Evolutionary conservation across 2,113 vertebrate genomes (phyloP), one percentile per base, ranked within the genome.

Genomic region (Forbesichthys agassizii): DNA sequence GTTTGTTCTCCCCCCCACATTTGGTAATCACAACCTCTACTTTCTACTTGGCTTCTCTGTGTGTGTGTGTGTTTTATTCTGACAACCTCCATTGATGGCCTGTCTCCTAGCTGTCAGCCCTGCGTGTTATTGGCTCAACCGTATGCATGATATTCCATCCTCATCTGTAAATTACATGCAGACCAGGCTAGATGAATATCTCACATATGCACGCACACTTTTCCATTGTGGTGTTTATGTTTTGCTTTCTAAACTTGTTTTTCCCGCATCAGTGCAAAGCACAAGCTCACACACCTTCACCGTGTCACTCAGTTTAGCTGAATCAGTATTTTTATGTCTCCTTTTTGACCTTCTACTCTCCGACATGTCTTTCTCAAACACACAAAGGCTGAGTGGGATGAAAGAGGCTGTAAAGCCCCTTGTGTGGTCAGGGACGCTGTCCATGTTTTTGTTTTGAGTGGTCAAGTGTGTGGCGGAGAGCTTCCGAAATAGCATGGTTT

Each of bases 71-170:
- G 8, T 33, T 74, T 74, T 83, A 69, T 79, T 68, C 53, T 62
- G 73, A 68, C 78, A 80, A 63, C 70, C 60, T 47, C 81, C 73
- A 0, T n/a, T 33, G 68, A 72, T 78, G 2, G 27, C 36, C 67
- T 78, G 85, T 85, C 88, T 83, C 13, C 75, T 73, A 4, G 48
- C 71, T 84, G 82, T 88, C 82, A 76, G 16, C 56, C 33, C 67
- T 47, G 47, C 48, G 54, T 20, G 59, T 63, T 69, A 80, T 69
- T 57, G 48, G 72, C 18, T 82, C 20, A 59, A 81, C 73, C 75
- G 66, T 69, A 66, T 71, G 81, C 71, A 62, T 74, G 77, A 74
- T 85, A 78, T 78, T 84, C 79, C 63, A 63, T 73, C 56, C 27
- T 27, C 27, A 27, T 61, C 36, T 69, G 9, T 16, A 81, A 83